These are phyloP conservation scores for Tachycineta bicolor DNA, from an alignment of 2,113 vertebrate species.

Conservation along the genomic window DNA sequence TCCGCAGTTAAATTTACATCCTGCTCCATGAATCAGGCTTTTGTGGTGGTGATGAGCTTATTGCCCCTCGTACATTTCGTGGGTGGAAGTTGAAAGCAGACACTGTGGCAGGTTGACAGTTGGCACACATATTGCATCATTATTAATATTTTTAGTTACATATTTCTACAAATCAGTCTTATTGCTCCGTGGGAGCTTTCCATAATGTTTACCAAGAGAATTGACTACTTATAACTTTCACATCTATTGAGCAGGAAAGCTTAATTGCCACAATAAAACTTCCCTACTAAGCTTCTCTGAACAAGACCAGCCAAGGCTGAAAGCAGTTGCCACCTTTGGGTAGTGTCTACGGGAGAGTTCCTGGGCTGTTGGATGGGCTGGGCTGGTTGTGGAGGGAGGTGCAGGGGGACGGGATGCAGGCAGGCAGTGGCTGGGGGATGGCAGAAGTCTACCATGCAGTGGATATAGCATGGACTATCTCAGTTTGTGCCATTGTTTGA, in stretches of 20 bases:
- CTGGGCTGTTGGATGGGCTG: not conserved
- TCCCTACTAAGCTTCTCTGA: not conserved
- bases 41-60: not conserved
- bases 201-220: not conserved
- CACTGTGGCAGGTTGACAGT: not conserved
- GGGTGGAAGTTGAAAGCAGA: conserved; percentile 27
- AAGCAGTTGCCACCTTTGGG: not conserved
- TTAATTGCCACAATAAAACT: not conserved
- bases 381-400: not conserved
- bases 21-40: not conserved
- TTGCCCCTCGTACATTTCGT: conserved; percentile 10
- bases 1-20: not conserved
- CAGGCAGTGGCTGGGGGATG: not conserved
- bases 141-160: not conserved
- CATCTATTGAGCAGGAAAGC: not conserved
- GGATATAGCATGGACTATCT: fast-evolving
- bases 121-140: not conserved
- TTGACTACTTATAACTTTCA: not conserved
- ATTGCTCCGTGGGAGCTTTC: not conserved
- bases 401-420: fast-evolving
- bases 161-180: conserved; percentile 13
- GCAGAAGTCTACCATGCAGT: fast-evolving
- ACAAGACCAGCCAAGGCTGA: not conserved
- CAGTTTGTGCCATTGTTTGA: not conserved
- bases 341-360: not conserved